Conservation (phyloP, 2,888 invertebrate genomes). For the Macrosiphum euphorbiae region DNA sequence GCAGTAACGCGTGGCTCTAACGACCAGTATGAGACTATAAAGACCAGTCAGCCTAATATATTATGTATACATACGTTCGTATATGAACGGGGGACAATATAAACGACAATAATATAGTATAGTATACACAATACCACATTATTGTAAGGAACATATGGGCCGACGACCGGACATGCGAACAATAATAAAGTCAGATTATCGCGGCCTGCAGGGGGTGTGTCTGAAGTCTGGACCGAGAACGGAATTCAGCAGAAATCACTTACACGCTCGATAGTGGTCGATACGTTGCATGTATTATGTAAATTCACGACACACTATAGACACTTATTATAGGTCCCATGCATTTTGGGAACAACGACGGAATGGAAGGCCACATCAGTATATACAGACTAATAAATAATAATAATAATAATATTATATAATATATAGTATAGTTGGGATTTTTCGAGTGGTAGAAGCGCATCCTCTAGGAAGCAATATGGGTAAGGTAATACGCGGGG, state of each 20-base stretch:
- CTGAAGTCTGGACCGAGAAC: neutral
- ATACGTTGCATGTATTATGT: neutral
- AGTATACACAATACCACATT: neutral
- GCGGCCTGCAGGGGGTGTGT: neutral
- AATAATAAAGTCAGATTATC: conserved; percentile 13
- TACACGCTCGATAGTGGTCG: neutral
- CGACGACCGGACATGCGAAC: conserved; percentile 23
- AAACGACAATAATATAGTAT: neutral
- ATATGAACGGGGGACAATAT: neutral
- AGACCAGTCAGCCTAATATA: neutral
- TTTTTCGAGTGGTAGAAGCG: too few species aligned
- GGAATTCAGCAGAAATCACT: neutral
- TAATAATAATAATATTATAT: too few species aligned
- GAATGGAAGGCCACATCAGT: too few species aligned
- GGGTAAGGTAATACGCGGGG: too few species aligned
- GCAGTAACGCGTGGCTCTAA: neutral
- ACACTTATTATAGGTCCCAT: neutral
- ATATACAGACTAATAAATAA: too few species aligned
- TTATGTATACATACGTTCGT: neutral
- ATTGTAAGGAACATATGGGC: neutral
- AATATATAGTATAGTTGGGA: too few species aligned
- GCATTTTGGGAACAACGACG: too few species aligned
- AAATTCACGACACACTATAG: neutral
- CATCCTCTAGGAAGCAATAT: too few species aligned
- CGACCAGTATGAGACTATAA: neutral